phyloP scores from a whole-genome alignment of 2,888 invertebrate species.

The Acanthoscelides obtectus region DNA sequence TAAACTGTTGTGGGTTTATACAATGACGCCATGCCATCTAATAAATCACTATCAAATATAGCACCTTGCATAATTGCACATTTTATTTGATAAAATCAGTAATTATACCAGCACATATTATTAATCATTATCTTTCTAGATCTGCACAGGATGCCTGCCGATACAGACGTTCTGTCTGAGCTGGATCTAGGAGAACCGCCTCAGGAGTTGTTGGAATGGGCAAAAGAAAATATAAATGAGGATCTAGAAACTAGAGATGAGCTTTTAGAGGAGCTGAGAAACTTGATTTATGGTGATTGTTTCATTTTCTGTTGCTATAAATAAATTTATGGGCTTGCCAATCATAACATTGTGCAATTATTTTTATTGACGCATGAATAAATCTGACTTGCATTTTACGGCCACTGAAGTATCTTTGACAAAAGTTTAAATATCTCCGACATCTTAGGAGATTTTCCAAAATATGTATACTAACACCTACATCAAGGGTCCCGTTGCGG shows the following conservation, averaged over 20 bases:
- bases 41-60: not conserved
- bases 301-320: too few species aligned
- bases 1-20: not conserved
- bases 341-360: too few species aligned
- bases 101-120: not conserved
- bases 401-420: too few species aligned
- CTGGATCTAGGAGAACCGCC: slow-evolving; percentile 64
- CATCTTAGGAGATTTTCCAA: too few species aligned
- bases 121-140: too few species aligned
- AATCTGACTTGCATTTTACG: too few species aligned
- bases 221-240: slow-evolving; percentile 64
- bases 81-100: not conserved
- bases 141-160: slow-evolving; percentile 28
- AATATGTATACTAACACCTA: too few species aligned
- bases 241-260: slow-evolving; percentile 63
- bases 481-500: too few species aligned
- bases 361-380: too few species aligned
- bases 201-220: slow-evolving; percentile 62
- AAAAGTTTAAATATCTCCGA: too few species aligned
- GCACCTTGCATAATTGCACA: not conserved
- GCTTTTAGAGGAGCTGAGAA: slow-evolving; percentile 66
- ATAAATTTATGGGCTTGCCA: too few species aligned
- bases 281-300: slow-evolving; percentile 72
- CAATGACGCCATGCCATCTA: not conserved
- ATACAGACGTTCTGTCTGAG: slow-evolving; percentile 54